Base-by-base conservation (phyloP, 2,113 vertebrate species). In the Centropristis striata region DNA sequence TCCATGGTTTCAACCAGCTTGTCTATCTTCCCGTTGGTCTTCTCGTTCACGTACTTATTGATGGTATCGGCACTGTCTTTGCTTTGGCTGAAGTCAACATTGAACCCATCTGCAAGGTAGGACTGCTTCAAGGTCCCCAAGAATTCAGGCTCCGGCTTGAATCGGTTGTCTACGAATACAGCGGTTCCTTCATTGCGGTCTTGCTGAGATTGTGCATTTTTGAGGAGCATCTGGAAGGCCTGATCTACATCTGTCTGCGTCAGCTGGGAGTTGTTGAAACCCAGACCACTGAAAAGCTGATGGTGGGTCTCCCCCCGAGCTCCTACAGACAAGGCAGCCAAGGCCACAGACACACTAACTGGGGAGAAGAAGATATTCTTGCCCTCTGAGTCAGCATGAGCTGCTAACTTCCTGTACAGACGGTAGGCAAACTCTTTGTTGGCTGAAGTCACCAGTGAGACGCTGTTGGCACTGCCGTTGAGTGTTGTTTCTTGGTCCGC, bases 331-430 rank as follows among this genome's bases (percentile, higher is more conserved):
- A 97, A 81, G 39, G 94, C 92, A 41, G 93, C 92, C 89, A 97
- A 94, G 51, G 92, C 90, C 4, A 83, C 54, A 25, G 94, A 96
- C 79, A 95, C 90, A 42, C 95, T 95, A 13, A 80, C 39, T 3
- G 96, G 95, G 44, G 96, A 97, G 88, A 92, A 96, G 85, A 97
- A 95, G 71, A 96, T 81, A n/a, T 97, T 97, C 73, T 90, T 86
- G 55, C 86, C 80, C 47, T 81, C 74, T 13, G 73, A 80, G 32
- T 80, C 75, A 1, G 86, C n/a, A 11, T 78, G 74, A 77, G 51
- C 20, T 28, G 88, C 86, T n/a, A 97, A 53, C 4, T 85, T 81
- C 51, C 83, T 90, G 90, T 96, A 96, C 41, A 96, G 86, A 5
- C 57, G 55, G 80, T 94, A 95, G 72, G 91, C 91, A 81, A 95